Evolutionary conservation across 1,140 invertebrate genomes (phyloP).

Genomic region (Lepidurus arcticus): DNA sequence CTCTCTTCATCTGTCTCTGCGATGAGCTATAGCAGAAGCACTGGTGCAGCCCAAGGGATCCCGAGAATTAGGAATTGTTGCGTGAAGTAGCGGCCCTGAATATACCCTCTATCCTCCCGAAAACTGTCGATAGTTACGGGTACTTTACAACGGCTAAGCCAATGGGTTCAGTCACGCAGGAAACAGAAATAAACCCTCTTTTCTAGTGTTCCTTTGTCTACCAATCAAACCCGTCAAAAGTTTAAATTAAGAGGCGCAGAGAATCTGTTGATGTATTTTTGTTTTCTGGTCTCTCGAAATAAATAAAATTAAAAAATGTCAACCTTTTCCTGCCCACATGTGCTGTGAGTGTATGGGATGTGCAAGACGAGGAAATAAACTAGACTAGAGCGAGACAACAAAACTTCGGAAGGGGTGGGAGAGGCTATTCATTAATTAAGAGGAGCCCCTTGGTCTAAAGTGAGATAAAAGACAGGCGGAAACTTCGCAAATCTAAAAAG

Average conservation of each 20-base stretch:
- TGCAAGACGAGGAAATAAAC: background rate
- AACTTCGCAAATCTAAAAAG: background rate
- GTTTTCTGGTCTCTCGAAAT: too few species aligned
- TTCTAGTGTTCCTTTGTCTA: background rate
- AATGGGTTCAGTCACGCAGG: background rate
- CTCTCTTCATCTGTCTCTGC: too few species aligned
- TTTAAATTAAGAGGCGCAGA: background rate
- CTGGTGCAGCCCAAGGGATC: background rate
- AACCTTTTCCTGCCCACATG: background rate
- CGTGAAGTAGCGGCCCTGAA: background rate
- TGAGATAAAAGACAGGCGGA: constrained; percentile 9
- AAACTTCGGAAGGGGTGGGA: background rate
- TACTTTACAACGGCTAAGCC: background rate
- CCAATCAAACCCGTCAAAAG: background rate
- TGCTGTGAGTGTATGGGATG: background rate
- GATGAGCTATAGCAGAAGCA: too few species aligned
- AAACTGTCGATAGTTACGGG: background rate
- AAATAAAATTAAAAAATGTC: background rate
- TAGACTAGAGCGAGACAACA: background rate
- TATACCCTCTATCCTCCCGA: background rate
- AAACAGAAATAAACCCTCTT: background rate
- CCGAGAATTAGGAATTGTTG: background rate
- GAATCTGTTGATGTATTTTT: too few species aligned
- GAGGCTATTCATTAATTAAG: constrained; percentile 4
- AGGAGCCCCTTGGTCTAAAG: background rate